Percentiles rank a stretch among this genome's conserved stretches.
phyloP scores from a whole-genome alignment of 1,140 invertebrate genomes.

The Calliopsis andreniformis region DNA sequence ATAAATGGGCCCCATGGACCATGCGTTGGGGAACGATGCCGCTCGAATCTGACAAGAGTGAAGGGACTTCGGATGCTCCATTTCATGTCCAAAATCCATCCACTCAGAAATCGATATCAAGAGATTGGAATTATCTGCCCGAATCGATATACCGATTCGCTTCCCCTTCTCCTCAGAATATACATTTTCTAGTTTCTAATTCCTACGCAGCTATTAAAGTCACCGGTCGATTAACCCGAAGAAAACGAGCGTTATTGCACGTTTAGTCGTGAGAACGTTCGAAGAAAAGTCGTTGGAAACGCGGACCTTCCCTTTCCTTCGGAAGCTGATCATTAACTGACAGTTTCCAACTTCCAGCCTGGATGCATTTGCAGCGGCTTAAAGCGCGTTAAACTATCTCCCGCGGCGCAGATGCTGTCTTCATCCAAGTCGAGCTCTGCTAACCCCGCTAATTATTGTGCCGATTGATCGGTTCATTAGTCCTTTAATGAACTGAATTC shows the following conservation, averaged over 20 bases:
- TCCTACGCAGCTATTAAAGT: neutral
- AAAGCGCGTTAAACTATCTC: slow-evolving; percentile 52
- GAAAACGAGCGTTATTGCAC: slow-evolving; percentile 10
- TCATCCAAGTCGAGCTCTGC: too few relatives aligned
- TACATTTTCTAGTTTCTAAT: slow-evolving; percentile 4
- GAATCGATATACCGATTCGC: neutral
- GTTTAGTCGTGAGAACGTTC: slow-evolving; percentile 4
- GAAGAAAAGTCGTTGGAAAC: slow-evolving; percentile 27
- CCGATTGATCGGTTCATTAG: slow-evolving; percentile 68
- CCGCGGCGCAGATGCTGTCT: too few relatives aligned
- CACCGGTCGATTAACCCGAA: neutral
- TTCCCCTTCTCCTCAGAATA: too few relatives aligned
- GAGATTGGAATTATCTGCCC: neutral
- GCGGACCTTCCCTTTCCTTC: neutral
- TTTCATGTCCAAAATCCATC: slow-evolving; percentile 8
- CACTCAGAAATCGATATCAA: too few relatives aligned
- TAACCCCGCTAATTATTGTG: slow-evolving; percentile 66
- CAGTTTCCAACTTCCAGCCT: slow-evolving; percentile 18
- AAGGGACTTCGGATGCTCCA: slow-evolving; percentile 42
- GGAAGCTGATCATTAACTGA: slow-evolving; percentile 21
- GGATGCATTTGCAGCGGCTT: neutral
- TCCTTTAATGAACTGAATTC: slow-evolving; percentile 49
- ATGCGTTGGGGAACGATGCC: slow-evolving; percentile 13
- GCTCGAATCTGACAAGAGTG: slow-evolving; percentile 16
- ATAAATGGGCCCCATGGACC: slow-evolving; percentile 64